phyloP scores from a whole-genome alignment of 2,888 invertebrate genomes.

The Diplazon laetatorius region DNA sequence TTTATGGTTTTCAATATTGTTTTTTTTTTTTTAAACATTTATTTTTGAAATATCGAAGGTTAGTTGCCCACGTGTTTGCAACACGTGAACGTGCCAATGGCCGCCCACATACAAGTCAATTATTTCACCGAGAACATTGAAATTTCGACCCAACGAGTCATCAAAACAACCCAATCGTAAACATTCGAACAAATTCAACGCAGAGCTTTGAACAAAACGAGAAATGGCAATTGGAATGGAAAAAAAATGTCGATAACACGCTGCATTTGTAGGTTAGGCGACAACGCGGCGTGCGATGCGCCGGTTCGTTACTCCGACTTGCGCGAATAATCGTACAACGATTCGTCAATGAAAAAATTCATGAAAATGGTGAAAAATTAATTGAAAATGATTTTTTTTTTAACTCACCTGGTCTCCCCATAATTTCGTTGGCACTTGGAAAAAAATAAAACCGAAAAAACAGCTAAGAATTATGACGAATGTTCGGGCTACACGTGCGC shows the following conservation, averaged over 20 bases:
- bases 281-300: conserved; percentile 57
- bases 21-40: background rate
- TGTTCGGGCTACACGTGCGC: conserved; percentile 66
- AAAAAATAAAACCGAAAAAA: conserved; percentile 37
- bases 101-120: background rate
- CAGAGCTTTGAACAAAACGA: too few species aligned
- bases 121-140: background rate
- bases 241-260: background rate
- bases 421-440: conserved; percentile 64
- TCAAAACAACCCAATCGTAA: background rate
- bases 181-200: background rate
- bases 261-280: conserved; percentile 55
- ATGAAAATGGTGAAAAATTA: too few species aligned
- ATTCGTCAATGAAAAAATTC: conserved; percentile 19
- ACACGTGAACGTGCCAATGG: conserved; percentile 34
- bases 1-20: background rate
- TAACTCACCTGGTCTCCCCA: conserved; percentile 83
- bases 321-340: conserved; percentile 14
- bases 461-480: conserved; percentile 4
- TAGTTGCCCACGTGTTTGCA: conserved; percentile 48
- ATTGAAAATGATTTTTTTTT: conserved; percentile 26
- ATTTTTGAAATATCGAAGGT: background rate
- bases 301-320: background rate
- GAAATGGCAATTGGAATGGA: background rate
- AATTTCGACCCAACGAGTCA: conserved; percentile 2